A percentile compares a stretch with the other conserved stretches of the same genome.
Evolutionary conservation across 2,113 vertebrate species (phyloP).

Genomic region (Neotoma lepida): DNA sequence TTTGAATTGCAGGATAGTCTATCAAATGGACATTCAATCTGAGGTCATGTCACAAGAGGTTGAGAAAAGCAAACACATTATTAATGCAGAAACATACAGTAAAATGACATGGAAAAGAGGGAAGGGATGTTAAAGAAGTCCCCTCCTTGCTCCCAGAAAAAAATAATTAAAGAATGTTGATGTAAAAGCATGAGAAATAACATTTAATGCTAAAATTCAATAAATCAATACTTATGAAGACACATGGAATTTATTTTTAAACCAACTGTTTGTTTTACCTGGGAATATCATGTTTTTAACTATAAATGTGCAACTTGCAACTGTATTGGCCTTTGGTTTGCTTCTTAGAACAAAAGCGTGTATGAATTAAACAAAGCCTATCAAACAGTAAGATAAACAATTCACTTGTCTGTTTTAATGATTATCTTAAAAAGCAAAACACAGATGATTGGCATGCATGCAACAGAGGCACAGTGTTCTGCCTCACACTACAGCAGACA

Average conservation of each 20-base stretch:
- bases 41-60: not conserved
- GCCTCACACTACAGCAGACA: not conserved
- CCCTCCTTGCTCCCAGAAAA: too few relatives aligned
- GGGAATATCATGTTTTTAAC: not conserved
- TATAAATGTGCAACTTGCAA: not conserved
- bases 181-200: not conserved
- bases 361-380: not conserved
- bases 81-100: not conserved
- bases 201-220: not conserved
- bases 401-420: not conserved
- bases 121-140: too few relatives aligned
- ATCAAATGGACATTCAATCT: not conserved
- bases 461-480: not conserved
- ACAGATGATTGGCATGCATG: not conserved
- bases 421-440: not conserved
- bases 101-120: not conserved
- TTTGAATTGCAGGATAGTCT: not conserved
- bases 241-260: not conserved
- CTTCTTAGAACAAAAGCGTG: not conserved
- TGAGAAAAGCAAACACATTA: not conserved
- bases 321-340: not conserved
- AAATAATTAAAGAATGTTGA: not conserved
- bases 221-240: not conserved
- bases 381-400: not conserved
- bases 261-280: not conserved